These are phyloP conservation scores for Burhinus oedicnemus DNA, from an alignment of 2,113 vertebrate species.

Conservation along the genomic window DNA sequence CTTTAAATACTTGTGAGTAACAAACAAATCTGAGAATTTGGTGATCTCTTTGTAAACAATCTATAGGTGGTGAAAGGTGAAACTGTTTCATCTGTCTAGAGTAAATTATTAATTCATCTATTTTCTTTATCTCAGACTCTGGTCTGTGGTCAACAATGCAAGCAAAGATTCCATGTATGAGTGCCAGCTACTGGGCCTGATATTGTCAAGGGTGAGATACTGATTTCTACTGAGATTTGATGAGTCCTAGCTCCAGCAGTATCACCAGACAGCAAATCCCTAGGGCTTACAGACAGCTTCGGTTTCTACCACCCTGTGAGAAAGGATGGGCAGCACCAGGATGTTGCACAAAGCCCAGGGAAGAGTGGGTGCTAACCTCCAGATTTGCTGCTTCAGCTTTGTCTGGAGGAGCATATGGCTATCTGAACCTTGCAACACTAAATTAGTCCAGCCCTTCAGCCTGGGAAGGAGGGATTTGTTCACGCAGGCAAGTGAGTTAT, in stretches of 20 bases:
- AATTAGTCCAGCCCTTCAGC: constrained; percentile 1
- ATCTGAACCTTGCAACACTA: not conserved
- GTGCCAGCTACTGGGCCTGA: not conserved
- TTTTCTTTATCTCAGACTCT: not conserved
- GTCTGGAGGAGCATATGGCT: not conserved
- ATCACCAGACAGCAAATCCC: not conserved
- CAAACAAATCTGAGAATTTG: not conserved
- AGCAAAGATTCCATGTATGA: not conserved
- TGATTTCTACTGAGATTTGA: not conserved
- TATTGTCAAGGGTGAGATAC: not conserved
- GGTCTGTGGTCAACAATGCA: not conserved
- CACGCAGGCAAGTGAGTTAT: constrained; percentile 50
- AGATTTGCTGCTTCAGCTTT: not conserved
- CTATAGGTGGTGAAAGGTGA: not conserved
- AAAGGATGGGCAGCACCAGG: not conserved
- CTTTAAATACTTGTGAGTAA: not conserved
- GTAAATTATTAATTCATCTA: not conserved
- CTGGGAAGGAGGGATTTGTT: constrained; percentile 33
- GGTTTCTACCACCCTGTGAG: not conserved
- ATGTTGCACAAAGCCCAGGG: not conserved
- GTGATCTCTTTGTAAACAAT: not conserved
- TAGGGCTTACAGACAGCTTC: not conserved
- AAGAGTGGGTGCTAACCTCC: not conserved
- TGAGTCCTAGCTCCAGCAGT: not conserved
- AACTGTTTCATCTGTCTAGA: not conserved